phyloP scores from a whole-genome alignment of 2,113 vertebrate species.

The Falcunculus frontatus region DNA sequence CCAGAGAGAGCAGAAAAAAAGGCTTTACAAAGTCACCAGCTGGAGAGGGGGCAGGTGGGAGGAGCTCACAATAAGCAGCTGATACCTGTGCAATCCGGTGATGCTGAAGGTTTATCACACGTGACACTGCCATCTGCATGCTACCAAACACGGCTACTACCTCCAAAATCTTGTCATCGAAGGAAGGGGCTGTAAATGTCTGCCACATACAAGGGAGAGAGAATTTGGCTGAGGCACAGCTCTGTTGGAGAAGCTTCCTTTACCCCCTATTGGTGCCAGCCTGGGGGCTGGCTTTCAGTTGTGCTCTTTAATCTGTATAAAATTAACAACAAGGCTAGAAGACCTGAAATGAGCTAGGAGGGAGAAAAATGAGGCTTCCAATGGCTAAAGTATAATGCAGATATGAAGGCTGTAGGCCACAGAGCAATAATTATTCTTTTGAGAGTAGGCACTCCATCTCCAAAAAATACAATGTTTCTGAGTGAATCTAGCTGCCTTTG shows the following conservation, averaged over 20 bases:
- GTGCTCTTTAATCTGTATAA: neutral
- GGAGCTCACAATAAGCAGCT: neutral
- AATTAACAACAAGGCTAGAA: neutral
- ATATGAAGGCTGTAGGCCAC: neutral
- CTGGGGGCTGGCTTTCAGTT: neutral
- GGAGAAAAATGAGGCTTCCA: neutral
- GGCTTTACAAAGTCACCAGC: neutral
- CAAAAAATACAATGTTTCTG: neutral
- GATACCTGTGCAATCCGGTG: constrained; percentile 95
- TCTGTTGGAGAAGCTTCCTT: neutral
- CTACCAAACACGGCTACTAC: constrained; percentile 97
- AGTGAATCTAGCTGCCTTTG: neutral
- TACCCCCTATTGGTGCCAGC: neutral
- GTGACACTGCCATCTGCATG: constrained; percentile 98
- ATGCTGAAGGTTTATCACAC: constrained; percentile 95
- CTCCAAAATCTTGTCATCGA: constrained; percentile 96
- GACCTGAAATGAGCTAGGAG: neutral
- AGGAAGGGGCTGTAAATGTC: constrained; percentile 95
- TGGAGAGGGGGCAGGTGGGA: neutral
- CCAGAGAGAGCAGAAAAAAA: neutral
- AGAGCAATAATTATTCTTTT: neutral
- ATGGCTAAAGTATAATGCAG: neutral
- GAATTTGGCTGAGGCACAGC: neutral
- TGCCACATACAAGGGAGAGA: constrained; percentile 46
- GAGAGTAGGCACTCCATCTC: neutral